Evolutionary conservation across 2,888 invertebrate genomes (phyloP).

Genomic region (Andrena trimmerana): DNA sequence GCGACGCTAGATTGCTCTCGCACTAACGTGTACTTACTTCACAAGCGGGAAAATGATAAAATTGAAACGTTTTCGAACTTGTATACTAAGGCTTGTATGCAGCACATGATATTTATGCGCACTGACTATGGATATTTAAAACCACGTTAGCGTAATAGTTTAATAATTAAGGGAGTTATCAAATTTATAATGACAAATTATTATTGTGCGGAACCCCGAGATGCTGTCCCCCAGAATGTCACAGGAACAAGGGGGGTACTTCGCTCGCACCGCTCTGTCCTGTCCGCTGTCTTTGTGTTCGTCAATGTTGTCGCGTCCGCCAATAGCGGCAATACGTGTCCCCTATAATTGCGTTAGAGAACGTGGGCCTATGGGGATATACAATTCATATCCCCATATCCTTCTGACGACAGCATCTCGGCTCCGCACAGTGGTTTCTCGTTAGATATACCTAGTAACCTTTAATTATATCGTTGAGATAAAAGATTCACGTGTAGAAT

Average conservation of each 20-base stretch:
- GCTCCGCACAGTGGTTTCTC: too few relatives aligned
- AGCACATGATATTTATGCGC: background rate
- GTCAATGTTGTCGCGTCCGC: too few relatives aligned
- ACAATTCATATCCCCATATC: too few relatives aligned
- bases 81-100: background rate
- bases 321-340: too few relatives aligned
- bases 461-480: background rate
- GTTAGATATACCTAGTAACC: background rate
- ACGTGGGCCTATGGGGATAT: too few relatives aligned
- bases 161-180: too few relatives aligned
- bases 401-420: too few relatives aligned
- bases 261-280: too few relatives aligned
- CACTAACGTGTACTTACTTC: background rate
- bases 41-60: background rate
- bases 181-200: background rate
- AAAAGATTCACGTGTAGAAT: background rate
- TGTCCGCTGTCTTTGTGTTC: too few relatives aligned
- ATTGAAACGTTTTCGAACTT: background rate
- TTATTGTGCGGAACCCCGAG: background rate
- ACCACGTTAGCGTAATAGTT: background rate
- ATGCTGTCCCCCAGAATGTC: too few relatives aligned
- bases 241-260: too few relatives aligned
- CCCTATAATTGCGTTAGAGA: too few relatives aligned
- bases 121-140: background rate
- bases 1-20: constrained; percentile 58